Conservation (phyloP, 2,113 vertebrate genomes). For the Corapipo altera region DNA sequence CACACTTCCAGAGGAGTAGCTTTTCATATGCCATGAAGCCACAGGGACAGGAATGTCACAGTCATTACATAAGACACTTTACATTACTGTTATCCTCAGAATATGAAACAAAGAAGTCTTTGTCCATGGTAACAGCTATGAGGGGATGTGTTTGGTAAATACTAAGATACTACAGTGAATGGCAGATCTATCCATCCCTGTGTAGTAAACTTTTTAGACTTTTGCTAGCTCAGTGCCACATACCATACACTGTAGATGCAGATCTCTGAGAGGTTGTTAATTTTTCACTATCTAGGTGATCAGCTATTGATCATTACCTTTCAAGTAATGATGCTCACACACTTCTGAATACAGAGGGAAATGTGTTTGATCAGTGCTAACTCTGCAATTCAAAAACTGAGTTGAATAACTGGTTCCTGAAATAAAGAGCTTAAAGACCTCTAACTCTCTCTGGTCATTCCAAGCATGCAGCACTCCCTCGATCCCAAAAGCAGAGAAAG, state of each 20-base stretch:
- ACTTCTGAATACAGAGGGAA: neutral
- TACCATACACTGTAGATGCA: neutral
- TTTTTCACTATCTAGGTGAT: neutral
- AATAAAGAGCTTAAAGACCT: neutral
- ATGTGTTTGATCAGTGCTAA: neutral
- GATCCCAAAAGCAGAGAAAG: neutral
- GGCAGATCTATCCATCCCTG: neutral
- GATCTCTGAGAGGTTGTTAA: neutral
- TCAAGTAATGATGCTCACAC: neutral
- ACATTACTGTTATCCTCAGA: neutral
- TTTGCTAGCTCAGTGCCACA: neutral
- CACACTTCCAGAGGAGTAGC: fast-evolving
- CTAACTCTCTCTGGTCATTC: neutral
- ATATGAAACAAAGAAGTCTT: neutral
- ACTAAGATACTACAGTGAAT: neutral
- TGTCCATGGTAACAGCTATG: neutral
- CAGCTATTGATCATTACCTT: neutral
- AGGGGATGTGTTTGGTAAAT: neutral
- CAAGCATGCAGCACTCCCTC: neutral
- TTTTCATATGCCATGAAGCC: neutral
- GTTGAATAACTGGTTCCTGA: neutral
- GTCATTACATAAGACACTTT: neutral
- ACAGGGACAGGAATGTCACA: neutral
- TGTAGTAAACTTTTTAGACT: neutral
- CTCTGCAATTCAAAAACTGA: neutral